Evolutionary conservation across 2,113 vertebrate species (phyloP).

Genomic region (Dicentrarchus labrax): DNA sequence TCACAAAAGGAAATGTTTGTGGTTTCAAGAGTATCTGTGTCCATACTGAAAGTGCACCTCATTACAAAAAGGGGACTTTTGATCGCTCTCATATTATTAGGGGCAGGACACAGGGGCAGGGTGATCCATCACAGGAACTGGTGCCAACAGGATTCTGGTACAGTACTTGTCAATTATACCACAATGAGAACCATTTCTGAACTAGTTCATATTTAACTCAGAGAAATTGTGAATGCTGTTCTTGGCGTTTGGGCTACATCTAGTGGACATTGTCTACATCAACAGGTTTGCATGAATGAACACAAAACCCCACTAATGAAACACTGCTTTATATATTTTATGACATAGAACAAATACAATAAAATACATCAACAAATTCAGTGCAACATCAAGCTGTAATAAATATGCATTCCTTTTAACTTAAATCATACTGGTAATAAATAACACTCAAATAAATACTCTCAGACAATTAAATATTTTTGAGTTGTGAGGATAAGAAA

Average conservation of each 20-base stretch:
- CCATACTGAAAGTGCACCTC: background rate
- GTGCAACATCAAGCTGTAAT: conserved; percentile 73
- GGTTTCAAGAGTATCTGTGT: background rate
- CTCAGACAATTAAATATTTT: conserved; percentile 52
- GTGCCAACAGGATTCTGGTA: background rate
- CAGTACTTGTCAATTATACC: background rate
- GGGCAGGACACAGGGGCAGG: too few relatives aligned
- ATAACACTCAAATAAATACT: conserved; percentile 74
- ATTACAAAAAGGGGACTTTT: background rate
- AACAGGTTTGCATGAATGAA: conserved; percentile 1
- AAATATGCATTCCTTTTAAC: conserved; percentile 68
- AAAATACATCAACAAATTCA: conserved; percentile 55
- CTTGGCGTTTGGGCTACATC: conserved; percentile 52
- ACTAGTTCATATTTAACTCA: background rate
- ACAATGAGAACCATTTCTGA: background rate
- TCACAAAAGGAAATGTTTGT: background rate
- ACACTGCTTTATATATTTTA: conserved; percentile 54
- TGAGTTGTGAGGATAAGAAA: conserved; percentile 32
- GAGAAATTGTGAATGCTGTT: background rate
- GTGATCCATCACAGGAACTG: background rate
- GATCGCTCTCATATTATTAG: background rate
- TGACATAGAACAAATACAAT: conserved; percentile 56
- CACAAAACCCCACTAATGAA: conserved; percentile 23
- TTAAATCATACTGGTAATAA: conserved; percentile 66
- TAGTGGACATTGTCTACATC: conserved; percentile 46